These are phyloP conservation scores for Cephus pygmeus DNA, from an alignment of 2,888 invertebrate species.

Conservation along the genomic window DNA sequence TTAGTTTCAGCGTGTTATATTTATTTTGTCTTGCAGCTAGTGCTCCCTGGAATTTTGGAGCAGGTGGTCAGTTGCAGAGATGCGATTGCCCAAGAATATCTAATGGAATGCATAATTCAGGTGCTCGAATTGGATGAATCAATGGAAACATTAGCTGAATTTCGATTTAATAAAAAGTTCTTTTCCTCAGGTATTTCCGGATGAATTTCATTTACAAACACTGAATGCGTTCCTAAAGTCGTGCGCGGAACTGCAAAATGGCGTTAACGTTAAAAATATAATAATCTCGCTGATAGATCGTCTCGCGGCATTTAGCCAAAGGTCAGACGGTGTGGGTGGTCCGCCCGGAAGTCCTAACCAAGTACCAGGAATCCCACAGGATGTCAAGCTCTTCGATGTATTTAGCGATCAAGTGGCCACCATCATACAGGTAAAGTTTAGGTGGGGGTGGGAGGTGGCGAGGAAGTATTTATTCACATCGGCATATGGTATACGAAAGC, in stretches of 20 bases:
- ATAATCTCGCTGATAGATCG: constrained; percentile 96
- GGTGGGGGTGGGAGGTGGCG: too few relatives aligned
- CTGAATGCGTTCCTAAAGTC: constrained; percentile 95
- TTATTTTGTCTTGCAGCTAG: constrained; percentile 68
- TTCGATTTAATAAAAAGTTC: constrained; percentile 11
- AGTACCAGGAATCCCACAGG: constrained; percentile 78
- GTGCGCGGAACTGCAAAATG: constrained; percentile 94
- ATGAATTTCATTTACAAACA: constrained; percentile 98
- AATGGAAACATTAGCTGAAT: background rate
- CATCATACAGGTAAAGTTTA: constrained; percentile 81
- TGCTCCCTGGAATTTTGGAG: constrained; percentile 96
- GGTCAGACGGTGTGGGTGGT: constrained; percentile 73
- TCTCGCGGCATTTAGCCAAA: constrained; percentile 85
- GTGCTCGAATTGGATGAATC: constrained; percentile 64
- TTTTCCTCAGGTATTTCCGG: constrained; percentile 85
- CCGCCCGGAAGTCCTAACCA: constrained; percentile 68
- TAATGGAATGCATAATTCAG: constrained; percentile 99
- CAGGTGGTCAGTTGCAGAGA: constrained; percentile 98
- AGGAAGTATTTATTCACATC: background rate
- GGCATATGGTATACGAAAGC: background rate
- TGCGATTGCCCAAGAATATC: constrained; percentile 98
- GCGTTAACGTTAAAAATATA: constrained; percentile 98
- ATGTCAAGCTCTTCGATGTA: constrained; percentile 96
- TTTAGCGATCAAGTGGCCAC: constrained; percentile 97
- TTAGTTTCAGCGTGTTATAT: background rate